Percentiles rank a stretch among this genome's conserved stretches.
Conservation (phyloP, 2,888 invertebrate species). For the Dicyrtoma fusca region DNA sequence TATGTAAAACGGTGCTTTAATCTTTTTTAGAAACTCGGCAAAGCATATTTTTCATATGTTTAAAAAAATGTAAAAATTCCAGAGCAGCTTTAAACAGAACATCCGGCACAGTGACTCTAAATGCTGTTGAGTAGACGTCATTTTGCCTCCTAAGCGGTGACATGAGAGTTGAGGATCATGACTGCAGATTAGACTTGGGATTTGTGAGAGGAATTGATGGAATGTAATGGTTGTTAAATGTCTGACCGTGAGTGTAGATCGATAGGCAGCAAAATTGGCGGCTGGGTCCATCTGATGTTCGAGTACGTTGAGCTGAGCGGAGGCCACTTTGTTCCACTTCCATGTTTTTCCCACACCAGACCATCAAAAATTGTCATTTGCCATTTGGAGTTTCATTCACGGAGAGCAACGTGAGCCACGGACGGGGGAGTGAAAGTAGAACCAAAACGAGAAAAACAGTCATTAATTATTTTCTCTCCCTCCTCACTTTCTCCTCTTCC, state of each 20-base stretch:
- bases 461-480: constrained; percentile 33
- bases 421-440: background rate
- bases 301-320: constrained; percentile 77
- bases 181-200: too few species aligned
- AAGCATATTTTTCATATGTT: too few species aligned
- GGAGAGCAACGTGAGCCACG: background rate
- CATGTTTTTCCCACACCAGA: background rate
- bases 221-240: background rate
- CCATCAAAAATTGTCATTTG: constrained; percentile 4
- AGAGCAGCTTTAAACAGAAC: too few species aligned
- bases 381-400: constrained; percentile 22
- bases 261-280: constrained; percentile 83
- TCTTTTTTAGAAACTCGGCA: too few species aligned
- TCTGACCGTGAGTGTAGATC: constrained; percentile 72
- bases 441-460: constrained; percentile 26
- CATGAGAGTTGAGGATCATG: too few species aligned
- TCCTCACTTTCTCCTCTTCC: too few species aligned
- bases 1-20: too few species aligned
- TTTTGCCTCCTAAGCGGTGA: too few species aligned
- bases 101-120: too few species aligned
- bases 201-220: too few species aligned
- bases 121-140: too few species aligned
- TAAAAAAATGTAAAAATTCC: too few species aligned
- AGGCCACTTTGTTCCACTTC: constrained; percentile 84
- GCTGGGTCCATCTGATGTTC: constrained; percentile 91